Evolutionary conservation across 2,888 invertebrate genomes (phyloP).

Genomic region (Cheilosia vernalis): DNA sequence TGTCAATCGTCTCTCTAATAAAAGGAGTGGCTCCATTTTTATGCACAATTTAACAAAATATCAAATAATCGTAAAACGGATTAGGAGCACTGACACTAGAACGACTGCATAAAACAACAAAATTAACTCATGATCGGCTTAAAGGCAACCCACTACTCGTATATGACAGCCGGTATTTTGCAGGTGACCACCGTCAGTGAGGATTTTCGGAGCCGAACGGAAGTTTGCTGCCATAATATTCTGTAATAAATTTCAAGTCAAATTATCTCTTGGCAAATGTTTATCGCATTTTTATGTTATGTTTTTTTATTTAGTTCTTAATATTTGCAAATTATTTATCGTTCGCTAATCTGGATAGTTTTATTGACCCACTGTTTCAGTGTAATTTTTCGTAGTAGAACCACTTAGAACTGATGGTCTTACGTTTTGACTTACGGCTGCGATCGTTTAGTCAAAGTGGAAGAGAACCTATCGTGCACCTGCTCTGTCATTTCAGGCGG

Average conservation of each 20-base stretch:
- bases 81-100: conserved; percentile 10
- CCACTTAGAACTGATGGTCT: conserved; percentile 3
- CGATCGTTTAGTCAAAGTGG: background rate
- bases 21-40: conserved; percentile 43
- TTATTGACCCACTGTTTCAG: conserved; percentile 23
- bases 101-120: background rate
- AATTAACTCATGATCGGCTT: background rate
- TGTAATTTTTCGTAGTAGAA: conserved; percentile 3
- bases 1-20: background rate
- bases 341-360: conserved; percentile 30
- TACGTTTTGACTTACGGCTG: conserved; percentile 34
- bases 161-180: background rate
- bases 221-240: conserved; percentile 40
- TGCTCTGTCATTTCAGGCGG: conserved; percentile 24
- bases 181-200: conserved; percentile 6
- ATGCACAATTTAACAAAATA: conserved; percentile 35
- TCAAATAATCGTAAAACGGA: conserved; percentile 45
- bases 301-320: conserved; percentile 3
- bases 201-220: conserved; percentile 3
- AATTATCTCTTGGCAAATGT: conserved; percentile 50
- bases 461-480: background rate
- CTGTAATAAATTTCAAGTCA: conserved; percentile 44
- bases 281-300: conserved; percentile 31
- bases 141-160: no score
- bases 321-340: conserved; percentile 39